Evolutionary conservation across 1,140 invertebrate genomes (phyloP).

Genomic region (Microplitis demolitor): DNA sequence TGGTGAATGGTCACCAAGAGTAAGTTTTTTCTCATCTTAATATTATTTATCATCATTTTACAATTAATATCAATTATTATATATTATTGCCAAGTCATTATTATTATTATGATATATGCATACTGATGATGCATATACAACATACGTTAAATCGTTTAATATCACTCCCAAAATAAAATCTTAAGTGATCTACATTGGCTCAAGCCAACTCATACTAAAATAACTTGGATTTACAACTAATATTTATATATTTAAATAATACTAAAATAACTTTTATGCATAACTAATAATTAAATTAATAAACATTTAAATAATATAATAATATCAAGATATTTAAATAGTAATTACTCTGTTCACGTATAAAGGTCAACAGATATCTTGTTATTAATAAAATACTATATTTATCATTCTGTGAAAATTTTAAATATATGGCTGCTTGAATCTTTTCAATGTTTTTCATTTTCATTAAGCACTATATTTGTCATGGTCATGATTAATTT

Average conservation of each 20-base stretch:
- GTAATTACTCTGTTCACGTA: neutral
- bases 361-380: constrained; percentile 32
- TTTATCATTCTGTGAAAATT: neutral
- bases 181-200: constrained; percentile 28
- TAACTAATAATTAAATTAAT: neutral
- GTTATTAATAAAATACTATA: constrained; percentile 10
- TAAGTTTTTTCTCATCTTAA: constrained; percentile 27
- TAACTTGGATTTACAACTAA: constrained; percentile 19
- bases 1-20: constrained; percentile 52
- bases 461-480: neutral
- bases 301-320: neutral
- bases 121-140: neutral
- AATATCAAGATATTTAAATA: neutral
- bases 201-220: constrained; percentile 32
- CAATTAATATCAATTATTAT: neutral
- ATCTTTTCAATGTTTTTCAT: constrained; percentile 15
- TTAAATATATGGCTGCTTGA: neutral
- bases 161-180: constrained; percentile 29
- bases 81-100: neutral
- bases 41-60: neutral
- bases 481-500: too few relatives aligned
- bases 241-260: neutral
- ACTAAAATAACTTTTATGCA: neutral
- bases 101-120: neutral
- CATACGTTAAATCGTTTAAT: neutral